Base-by-base conservation (phyloP, 2,888 invertebrate species). In the Bombyx huttoni region DNA sequence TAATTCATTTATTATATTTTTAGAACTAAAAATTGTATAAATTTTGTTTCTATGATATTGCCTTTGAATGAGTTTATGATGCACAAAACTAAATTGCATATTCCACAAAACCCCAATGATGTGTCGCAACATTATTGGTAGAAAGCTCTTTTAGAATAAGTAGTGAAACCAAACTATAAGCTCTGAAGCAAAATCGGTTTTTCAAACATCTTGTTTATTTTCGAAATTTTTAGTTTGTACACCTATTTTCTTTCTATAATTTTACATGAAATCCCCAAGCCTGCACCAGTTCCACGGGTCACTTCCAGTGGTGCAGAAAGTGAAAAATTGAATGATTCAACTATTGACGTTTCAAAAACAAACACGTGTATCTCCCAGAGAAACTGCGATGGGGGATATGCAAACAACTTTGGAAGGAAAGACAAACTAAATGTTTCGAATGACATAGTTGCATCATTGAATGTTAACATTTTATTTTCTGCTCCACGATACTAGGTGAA, bases 401-500 rank as follows among this genome's bases (percentile, higher is more conserved):
- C 9, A 34, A 7, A 8, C 13, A 48, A 52, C 10, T 24, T 49
- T 34, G 34, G 33, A 13, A 52, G 49, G 33, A 49, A 9, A 45
- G 9, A 73, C 69, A 69, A 70, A 68, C 68, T 68, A 70, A 70
- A 73, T 62, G 67, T 70, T 71, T 73, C 72, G 66, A 69, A 59
- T 65, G 64, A 59, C 66, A 82, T 81, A 85, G 87, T 87, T 87
- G 88, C 82, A 84, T 88, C 87, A 88, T 87, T 88, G 80, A 87
- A 85, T 85, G 75, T 81, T 83, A 85, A 86, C 76, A 57, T 77
- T 78, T 77, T 81, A 81, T 83, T 85, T 83, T 84, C 81, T 82
- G 82, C 81, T 78, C 81, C 78, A 74, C 78, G 68, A 69, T 68
- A 78, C 68, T 86, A 91, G 95, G 95, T 76, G 95, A 95, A 88